These are phyloP conservation scores for Athrips mouffetella DNA, from an alignment of 2,888 invertebrate genomes.

Conservation along the genomic window DNA sequence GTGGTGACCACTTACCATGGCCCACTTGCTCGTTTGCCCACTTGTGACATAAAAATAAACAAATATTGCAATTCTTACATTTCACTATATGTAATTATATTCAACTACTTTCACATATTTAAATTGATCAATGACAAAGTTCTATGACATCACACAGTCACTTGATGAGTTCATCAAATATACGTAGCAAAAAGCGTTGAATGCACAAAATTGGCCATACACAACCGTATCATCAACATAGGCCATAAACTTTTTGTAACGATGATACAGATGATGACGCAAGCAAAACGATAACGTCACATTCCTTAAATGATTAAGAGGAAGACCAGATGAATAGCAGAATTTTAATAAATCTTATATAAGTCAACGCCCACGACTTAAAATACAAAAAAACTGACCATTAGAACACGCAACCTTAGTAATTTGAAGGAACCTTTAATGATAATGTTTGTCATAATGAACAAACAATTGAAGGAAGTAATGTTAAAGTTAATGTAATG, in stretches of 20 bases:
- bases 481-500: conserved; percentile 11
- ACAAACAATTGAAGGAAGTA: conserved; percentile 17
- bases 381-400: conserved; percentile 21
- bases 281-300: conserved; percentile 29
- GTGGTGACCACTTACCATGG: too few relatives aligned
- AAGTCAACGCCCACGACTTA: conserved; percentile 35
- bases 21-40: too few relatives aligned
- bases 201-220: neutral
- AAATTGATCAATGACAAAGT: neutral
- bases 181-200: neutral
- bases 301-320: conserved; percentile 24
- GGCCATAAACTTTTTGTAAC: conserved; percentile 18
- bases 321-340: conserved; percentile 34
- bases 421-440: conserved; percentile 7
- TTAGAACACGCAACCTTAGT: conserved; percentile 12
- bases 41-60: too few relatives aligned
- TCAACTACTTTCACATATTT: too few relatives aligned
- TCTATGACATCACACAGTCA: neutral
- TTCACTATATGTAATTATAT: too few relatives aligned
- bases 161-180: conserved; percentile 3
- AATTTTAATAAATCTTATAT: conserved; percentile 22
- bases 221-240: conserved; percentile 22
- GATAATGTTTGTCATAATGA: conserved; percentile 16
- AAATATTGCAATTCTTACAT: too few relatives aligned
- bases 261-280: conserved; percentile 17